These are phyloP conservation scores for Dryobates pubescens DNA, from an alignment of 2,797 vertebrate species.

Conservation along the genomic window DNA sequence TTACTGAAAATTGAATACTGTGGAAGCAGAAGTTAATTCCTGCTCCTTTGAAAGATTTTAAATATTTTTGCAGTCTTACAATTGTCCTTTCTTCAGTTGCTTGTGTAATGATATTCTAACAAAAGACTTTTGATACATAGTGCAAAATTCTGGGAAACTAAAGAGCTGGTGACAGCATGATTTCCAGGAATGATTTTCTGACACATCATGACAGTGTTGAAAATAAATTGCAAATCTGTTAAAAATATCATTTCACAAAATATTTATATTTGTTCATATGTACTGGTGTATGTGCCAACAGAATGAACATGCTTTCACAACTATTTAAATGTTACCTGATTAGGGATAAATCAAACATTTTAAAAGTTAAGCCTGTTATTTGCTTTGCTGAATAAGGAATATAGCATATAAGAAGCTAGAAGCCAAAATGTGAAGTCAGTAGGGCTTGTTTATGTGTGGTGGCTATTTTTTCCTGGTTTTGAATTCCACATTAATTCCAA, in stretches of 20 bases:
- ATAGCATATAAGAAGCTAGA: background rate
- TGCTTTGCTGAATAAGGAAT: background rate
- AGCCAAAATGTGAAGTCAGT: background rate
- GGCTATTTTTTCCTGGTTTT: background rate
- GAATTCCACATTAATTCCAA: background rate
- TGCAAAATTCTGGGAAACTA: slow-evolving; percentile 9
- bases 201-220: background rate
- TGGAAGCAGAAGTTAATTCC: slow-evolving; percentile 9
- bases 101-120: slow-evolving; percentile 21
- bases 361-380: background rate
- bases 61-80: slow-evolving; percentile 2
- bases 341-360: background rate
- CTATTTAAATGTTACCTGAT: background rate
- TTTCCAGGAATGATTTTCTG: slow-evolving; percentile 29
- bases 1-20: background rate
- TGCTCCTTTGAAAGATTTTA: background rate
- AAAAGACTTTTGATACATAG: background rate
- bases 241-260: background rate
- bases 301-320: background rate
- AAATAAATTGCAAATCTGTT: background rate
- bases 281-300: background rate
- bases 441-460: background rate
- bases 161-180: background rate
- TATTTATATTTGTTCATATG: background rate
- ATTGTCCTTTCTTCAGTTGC: background rate